Conservation (phyloP, 1,140 invertebrate species). For the Holcopasites calliopsidis region DNA sequence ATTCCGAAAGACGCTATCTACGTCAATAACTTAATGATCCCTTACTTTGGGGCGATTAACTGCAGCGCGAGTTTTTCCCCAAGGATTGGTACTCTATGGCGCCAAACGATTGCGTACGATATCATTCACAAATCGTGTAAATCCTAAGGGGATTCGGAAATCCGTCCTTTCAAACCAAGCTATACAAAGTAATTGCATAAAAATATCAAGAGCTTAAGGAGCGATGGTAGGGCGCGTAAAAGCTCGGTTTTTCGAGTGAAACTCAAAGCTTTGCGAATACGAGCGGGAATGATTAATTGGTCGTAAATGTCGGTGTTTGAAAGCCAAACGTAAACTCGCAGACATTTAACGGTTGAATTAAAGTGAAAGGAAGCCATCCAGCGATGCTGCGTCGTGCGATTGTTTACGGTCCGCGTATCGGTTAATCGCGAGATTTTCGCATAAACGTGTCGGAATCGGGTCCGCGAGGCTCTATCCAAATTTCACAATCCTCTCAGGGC, state of each 20-base stretch:
- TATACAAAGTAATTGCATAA: too few species aligned
- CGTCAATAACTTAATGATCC: too few species aligned
- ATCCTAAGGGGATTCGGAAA: too few species aligned
- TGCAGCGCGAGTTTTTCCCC: neutral
- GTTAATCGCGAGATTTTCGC: neutral
- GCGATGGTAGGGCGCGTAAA: neutral
- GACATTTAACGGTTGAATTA: neutral
- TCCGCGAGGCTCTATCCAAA: constrained; percentile 26
- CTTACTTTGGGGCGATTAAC: too few species aligned
- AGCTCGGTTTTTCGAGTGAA: neutral
- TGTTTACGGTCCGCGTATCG: neutral
- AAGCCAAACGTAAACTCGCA: neutral
- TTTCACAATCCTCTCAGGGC: constrained; percentile 51
- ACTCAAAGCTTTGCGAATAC: neutral
- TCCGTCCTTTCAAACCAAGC: too few species aligned
- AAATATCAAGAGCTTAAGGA: neutral
- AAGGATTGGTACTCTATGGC: too few species aligned
- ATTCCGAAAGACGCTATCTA: neutral
- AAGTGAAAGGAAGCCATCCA: neutral
- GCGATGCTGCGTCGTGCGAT: neutral
- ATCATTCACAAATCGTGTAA: too few species aligned
- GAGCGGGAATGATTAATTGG: neutral
- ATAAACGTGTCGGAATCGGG: neutral
- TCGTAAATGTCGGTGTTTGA: neutral
- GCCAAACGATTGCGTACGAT: too few species aligned